Percentiles rank a stretch among this genome's conserved stretches.
Conservation (phyloP, 2,888 invertebrate genomes). For the Tillus elongatus region DNA sequence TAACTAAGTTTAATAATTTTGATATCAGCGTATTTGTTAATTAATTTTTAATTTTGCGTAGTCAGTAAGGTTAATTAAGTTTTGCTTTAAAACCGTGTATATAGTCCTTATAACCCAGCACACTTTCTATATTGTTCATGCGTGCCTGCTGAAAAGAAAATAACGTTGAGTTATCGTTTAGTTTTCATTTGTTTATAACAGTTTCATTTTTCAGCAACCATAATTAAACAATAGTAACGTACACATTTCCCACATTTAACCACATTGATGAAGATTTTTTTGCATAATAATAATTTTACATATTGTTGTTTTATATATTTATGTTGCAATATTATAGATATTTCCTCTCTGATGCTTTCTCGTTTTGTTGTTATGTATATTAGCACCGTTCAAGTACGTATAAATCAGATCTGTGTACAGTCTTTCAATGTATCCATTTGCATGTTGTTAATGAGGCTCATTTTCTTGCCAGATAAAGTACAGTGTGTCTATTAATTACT, state of each 20-base stretch:
- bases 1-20: conserved; percentile 35
- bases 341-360: conserved; percentile 24
- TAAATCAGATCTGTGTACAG: no score
- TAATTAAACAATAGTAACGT: conserved; percentile 40
- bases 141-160: conserved; percentile 38
- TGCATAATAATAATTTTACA: conserved; percentile 15
- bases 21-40: conserved; percentile 43
- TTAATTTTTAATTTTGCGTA: conserved; percentile 39
- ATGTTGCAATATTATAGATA: conserved; percentile 29
- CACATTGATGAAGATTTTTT: conserved; percentile 39
- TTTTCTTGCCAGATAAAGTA: no score
- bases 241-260: conserved; percentile 42
- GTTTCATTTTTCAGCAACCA: conserved; percentile 34
- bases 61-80: conserved; percentile 38
- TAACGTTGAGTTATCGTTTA: no score
- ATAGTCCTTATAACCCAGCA: conserved; percentile 36
- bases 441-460: no score
- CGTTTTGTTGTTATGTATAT: no score
- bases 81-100: conserved; percentile 36
- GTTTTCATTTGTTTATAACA: conserved; percentile 32
- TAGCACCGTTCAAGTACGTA: no score
- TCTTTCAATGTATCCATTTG: no score
- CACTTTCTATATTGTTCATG: conserved; percentile 36
- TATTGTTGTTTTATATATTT: conserved; percentile 27
- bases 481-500: no score